Conservation (phyloP, 2,888 invertebrate genomes). For the Encarsia formosa region DNA sequence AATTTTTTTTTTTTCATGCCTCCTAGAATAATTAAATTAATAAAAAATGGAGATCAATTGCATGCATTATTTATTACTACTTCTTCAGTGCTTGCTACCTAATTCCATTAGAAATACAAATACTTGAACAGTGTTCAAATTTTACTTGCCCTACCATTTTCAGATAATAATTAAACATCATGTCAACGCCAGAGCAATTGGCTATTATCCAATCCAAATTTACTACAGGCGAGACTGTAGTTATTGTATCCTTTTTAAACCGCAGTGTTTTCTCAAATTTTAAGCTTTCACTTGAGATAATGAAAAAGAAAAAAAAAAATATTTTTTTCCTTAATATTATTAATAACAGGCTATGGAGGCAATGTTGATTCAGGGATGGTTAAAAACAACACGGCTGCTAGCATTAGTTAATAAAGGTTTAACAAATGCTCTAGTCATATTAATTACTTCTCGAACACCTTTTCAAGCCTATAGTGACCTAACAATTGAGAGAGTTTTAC, state of each 20-base stretch:
- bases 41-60: too few relatives aligned
- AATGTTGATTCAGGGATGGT: slow-evolving; percentile 54
- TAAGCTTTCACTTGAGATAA: not conserved
- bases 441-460: slow-evolving; percentile 60
- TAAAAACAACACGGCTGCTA: slow-evolving; percentile 55
- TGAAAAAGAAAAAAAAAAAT: slow-evolving; percentile 6
- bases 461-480: slow-evolving; percentile 73
- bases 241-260: slow-evolving; percentile 56
- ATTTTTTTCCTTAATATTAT: slow-evolving; percentile 32
- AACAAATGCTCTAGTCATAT: slow-evolving; percentile 58
- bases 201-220: slow-evolving; percentile 59
- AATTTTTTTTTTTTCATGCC: too few relatives aligned
- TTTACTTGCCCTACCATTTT: too few relatives aligned
- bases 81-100: too few relatives aligned
- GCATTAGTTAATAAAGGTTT: slow-evolving; percentile 59
- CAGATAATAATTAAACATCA: too few relatives aligned
- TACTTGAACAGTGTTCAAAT: too few relatives aligned
- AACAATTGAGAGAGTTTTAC: slow-evolving; percentile 74
- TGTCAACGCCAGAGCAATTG: slow-evolving; percentile 43
- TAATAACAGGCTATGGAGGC: slow-evolving; percentile 49
- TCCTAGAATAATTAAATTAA: too few relatives aligned
- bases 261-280: slow-evolving; percentile 13
- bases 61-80: too few relatives aligned
- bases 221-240: slow-evolving; percentile 56
- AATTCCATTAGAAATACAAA: too few relatives aligned